Base-by-base conservation (phyloP, 2,888 invertebrate species). In the Cremastinae sp. region DNA sequence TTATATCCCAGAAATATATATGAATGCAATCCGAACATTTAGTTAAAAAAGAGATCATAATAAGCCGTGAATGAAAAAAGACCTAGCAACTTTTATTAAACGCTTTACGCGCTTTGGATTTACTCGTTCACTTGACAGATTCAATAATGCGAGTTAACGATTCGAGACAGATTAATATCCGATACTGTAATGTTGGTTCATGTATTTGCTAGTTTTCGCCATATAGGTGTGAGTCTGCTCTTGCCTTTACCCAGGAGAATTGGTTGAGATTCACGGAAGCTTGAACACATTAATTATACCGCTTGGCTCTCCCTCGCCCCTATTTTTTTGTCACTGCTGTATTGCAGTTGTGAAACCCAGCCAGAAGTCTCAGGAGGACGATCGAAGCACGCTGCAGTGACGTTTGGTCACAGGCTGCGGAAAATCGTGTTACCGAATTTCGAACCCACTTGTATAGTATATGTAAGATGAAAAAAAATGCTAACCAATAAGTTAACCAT, bases 241-340 rank as follows among this genome's bases (percentile, higher is more conserved):
- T 9, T 22, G 12, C n/a, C 28, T 58, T 58, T 20, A n/a, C 43
- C 54, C 9, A 9, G 7, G 56, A 68, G 47, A 68, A 65, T 54
- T 54, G 53, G 28, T 49, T 41, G 49, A 45, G 49, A 59, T 71
- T 66, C 61, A 75, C 65, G 75, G 65, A 20, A 75, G 66, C 61
- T 71, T 75, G 49, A 61, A 66, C 71, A 61, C 59, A 75, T 75
- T 71, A 75, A 75, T 75, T n/a, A n/a, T 75, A 75, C 66, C 47
- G 36, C 58, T 20, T 16, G 14, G 10, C 47, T 66, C 22, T 16
- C 16, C 9, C 22, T 43, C n/a, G 20, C 43, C 12, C 22, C 36
- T 36, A 41, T 14, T 62, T 58, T 14, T 34, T 41, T 20, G 16
- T 58, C 43, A 14, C 38, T 36, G 43, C 53, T 43, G 49, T 12